These are phyloP conservation scores for Margaritifera margaritifera DNA, from an alignment of 2,888 invertebrate species.

Conservation along the genomic window DNA sequence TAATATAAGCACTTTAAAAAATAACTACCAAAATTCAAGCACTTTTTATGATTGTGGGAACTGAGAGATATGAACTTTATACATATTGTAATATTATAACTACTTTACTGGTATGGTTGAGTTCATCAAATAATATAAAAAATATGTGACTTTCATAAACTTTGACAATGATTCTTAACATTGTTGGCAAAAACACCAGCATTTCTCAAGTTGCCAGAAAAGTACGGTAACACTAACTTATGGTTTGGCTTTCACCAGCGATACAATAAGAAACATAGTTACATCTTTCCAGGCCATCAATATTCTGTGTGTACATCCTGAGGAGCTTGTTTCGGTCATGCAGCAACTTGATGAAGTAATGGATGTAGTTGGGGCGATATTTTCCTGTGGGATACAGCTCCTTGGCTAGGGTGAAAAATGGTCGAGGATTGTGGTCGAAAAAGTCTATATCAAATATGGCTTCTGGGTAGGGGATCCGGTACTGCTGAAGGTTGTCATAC, in stretches of 20 bases:
- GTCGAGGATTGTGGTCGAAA: constrained; percentile 72
- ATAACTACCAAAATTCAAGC: too few relatives aligned
- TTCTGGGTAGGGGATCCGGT: constrained; percentile 73
- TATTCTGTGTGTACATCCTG: constrained; percentile 74
- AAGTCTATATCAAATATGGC: constrained; percentile 74
- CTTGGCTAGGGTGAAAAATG: constrained; percentile 73
- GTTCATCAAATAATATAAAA: not conserved
- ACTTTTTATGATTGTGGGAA: too few relatives aligned
- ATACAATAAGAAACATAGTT: constrained; percentile 38
- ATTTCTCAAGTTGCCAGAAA: not conserved
- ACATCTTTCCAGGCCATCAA: constrained; percentile 74
- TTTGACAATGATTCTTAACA: not conserved
- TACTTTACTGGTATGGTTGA: too few relatives aligned
- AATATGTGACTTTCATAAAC: too few relatives aligned
- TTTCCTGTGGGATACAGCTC: constrained; percentile 73
- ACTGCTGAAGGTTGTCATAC: constrained; percentile 74
- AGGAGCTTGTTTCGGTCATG: constrained; percentile 72
- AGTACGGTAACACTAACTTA: not conserved
- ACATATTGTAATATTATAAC: too few relatives aligned
- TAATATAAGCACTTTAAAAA: too few relatives aligned
- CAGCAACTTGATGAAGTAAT: constrained; percentile 72
- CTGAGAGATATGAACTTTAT: too few relatives aligned
- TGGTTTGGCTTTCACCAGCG: not conserved
- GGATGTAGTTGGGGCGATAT: constrained; percentile 73
- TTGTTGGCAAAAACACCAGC: not conserved